Evolutionary conservation across 2,113 vertebrate genomes (phyloP), one percentile per base, ranked within the genome.

Genomic region (Patagioenas fasciata): DNA sequence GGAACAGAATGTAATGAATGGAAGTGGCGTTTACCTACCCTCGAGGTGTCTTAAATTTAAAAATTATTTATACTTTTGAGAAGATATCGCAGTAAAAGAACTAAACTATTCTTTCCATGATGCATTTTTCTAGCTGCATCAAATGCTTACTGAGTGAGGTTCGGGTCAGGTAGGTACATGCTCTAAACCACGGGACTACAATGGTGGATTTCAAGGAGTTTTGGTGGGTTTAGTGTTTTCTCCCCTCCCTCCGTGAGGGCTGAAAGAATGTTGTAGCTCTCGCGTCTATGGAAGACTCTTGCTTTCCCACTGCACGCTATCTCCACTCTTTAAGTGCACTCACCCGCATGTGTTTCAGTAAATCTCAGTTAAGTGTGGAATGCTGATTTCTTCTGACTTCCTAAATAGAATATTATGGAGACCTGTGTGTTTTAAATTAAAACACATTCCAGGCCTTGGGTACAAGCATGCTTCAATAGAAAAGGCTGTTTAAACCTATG

Each of bases 361-460:
- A 97, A 97, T 96, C 94, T 95, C 80, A 80, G 62, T 83, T 91
- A 89, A 93, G 58, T 90, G 74, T 93, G 88, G 91, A 93, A 97
- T 85, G 77, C 70, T 98, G 92, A 97, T 97, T 93, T 96, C 61
- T 93, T 96, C 92, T 91, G 94, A 97, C 91, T 97, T 93, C 71
- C 67, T 97, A 97, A 96, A 94, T 91, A 97, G 96, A 91, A 58
- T 95, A 89, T 96, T 97, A 97, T 95, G 71, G 80, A 93, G 96
- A 97, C 86, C 64, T 97, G 84, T 80, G 80, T 95, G 91, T 94
- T 97, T 96, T 96, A 95, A 97, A 97, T 97, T 96, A 96, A 97
- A 97, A 97, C 72, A 95, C 92, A 96, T 94, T 36, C 10, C 36
- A 89, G 82, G 82, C 69, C 89, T 89, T 54, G 42, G 86, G 82